Evolutionary conservation across 2,113 vertebrate genomes (phyloP), one percentile per base, ranked within the genome.

Genomic region (Drymodes brunneopygia): DNA sequence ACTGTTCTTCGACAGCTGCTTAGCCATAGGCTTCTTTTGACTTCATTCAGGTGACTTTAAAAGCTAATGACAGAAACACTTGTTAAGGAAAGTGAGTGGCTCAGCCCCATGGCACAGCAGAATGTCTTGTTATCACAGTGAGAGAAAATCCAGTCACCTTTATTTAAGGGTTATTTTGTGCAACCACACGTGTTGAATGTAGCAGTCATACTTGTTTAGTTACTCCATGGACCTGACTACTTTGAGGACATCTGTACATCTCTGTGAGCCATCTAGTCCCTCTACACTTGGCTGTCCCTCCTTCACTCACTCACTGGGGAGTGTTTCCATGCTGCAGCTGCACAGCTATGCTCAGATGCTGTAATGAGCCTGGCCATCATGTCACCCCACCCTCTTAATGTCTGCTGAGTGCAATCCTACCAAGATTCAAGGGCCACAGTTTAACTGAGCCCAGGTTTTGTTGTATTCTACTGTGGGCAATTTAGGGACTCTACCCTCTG

Each of bases 51-150:
- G 88, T 92, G 81, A 90, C 73, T 78, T 94, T 87, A 85, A 90
- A 85, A 87, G 70, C 35, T 85, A 84, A 90, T 36, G 88, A 91
- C 90, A 90, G 87, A 86, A 96, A 70, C 85, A 87, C 47, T 81
- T 81, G 61, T 62, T 84, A 87, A 81, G 60, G 38, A 67, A 80
- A 93, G 40, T 44, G 81, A 86, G 60, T 71, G 28, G 28, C n/a
- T 87, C 15, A 84, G 51, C 78, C 78, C 47, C 9, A 29, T 29
- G 51, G 94, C 38, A 78, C 47, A 74, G 73, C 35, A 62, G 69
- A 90, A 71, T 48, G 38, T 50, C 64, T 66, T 69, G 29, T 77
- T 70, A 48, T 51, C 45, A 25, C 9, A 58, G 50, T 1, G 50
- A 81, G 33, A 87, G 65, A 28, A 74, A 92, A 93, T 36, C 48